Evolutionary conservation across 1,140 invertebrate species (phyloP).

Genomic region (Pseudachorutes palmiensis): DNA sequence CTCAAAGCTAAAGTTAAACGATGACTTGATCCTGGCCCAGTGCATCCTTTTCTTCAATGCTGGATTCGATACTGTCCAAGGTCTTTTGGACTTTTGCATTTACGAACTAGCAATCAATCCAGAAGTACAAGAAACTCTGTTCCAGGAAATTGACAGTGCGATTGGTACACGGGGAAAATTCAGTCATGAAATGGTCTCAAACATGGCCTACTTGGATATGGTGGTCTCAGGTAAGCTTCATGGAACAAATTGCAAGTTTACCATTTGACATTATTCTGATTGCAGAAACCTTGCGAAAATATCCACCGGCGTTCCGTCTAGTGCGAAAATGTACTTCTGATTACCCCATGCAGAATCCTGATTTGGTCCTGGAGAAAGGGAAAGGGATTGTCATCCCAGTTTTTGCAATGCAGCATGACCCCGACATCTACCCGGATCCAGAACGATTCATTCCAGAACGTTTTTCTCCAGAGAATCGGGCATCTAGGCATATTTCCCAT

Average conservation of each 20-base stretch:
- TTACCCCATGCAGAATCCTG: background rate
- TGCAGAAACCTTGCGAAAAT: slow-evolving; percentile 5
- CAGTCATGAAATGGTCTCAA: slow-evolving; percentile 37
- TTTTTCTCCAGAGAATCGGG: background rate
- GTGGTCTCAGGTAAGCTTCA: slow-evolving; percentile 27
- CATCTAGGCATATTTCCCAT: background rate
- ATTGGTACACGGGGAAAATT: slow-evolving; percentile 31
- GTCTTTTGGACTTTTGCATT: slow-evolving; percentile 41
- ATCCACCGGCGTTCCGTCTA: background rate
- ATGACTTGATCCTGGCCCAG: slow-evolving; percentile 25
- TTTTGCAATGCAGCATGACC: slow-evolving; percentile 49
- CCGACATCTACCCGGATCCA: background rate
- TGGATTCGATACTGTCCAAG: slow-evolving; percentile 48
- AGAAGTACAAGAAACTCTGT: slow-evolving; percentile 46
- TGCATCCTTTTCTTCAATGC: slow-evolving; percentile 40
- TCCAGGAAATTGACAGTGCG: slow-evolving; percentile 39
- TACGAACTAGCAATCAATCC: slow-evolving; percentile 50
- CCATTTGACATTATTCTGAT: background rate
- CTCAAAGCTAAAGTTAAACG: slow-evolving; percentile 13
- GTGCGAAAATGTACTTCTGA: background rate
- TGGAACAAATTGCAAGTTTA: background rate
- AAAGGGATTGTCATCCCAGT: slow-evolving; percentile 46
- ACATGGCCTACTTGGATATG: slow-evolving; percentile 40
- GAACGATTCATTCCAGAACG: background rate
- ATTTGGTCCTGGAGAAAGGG: background rate